A percentile compares a stretch with the other conserved stretches of the same genome.
phyloP scores from a whole-genome alignment of 1,140 invertebrate species.

The Philotrypesis tridentata region DNA sequence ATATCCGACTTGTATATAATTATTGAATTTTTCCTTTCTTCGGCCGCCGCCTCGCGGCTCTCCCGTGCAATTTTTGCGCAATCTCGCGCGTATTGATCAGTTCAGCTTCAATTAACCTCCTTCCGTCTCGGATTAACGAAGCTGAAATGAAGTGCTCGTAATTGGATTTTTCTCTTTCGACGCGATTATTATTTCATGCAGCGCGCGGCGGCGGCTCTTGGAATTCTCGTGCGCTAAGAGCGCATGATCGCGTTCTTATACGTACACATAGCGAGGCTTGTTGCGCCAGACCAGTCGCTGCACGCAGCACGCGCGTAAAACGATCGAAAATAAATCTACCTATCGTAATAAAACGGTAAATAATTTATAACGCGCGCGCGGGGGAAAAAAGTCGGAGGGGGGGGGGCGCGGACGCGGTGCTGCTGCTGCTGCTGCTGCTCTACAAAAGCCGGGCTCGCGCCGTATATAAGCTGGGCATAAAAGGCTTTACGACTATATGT shows the following conservation, averaged over 20 bases:
- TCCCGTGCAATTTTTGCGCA: not conserved
- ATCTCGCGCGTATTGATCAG: not conserved
- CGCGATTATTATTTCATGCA: not conserved
- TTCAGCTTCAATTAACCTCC: not conserved
- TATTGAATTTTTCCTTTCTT: constrained; percentile 4
- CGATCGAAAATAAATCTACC: constrained; percentile 40
- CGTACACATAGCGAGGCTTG: not conserved
- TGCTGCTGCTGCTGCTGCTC: not conserved
- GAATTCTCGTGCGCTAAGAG: not conserved
- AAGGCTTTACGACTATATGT: constrained; percentile 5
- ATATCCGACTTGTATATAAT: constrained; percentile 14
- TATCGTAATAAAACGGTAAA: constrained; percentile 42
- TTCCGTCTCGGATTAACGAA: not conserved
- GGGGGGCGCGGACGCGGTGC: too few relatives aligned
- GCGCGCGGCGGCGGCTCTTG: not conserved
- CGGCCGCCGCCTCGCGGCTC: too few relatives aligned
- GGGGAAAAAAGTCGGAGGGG: not conserved
- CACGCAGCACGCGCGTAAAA: not conserved
- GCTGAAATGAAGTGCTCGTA: not conserved
- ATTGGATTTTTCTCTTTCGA: not conserved
- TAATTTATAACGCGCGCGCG: constrained; percentile 19
- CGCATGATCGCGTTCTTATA: not conserved
- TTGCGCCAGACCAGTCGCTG: not conserved
- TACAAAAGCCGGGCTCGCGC: constrained; percentile 19
- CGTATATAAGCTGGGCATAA: constrained; percentile 7